These are phyloP conservation scores for Dicrostonyx torquatus DNA, from an alignment of 2,797 vertebrate genomes.

Conservation along the genomic window DNA sequence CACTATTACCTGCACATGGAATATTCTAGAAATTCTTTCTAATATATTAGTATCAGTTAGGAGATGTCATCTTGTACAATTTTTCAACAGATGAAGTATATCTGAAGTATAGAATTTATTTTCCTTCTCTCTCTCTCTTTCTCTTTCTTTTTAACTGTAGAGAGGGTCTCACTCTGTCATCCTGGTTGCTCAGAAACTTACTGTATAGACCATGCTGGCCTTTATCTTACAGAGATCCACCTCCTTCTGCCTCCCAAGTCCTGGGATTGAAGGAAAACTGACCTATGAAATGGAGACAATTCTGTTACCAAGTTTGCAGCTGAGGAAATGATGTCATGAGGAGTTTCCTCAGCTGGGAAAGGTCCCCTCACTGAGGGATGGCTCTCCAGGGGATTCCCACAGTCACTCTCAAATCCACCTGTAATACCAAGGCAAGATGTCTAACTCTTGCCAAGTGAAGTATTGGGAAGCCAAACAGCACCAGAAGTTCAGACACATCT, in stretches of 20 bases:
- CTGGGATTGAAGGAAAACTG: not conserved
- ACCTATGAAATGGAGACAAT: not conserved
- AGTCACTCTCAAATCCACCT: not conserved
- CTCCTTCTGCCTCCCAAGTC: not conserved
- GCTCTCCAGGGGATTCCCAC: not conserved
- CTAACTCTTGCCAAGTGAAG: not conserved
- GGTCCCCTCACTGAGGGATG: not conserved
- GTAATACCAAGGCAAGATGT: not conserved
- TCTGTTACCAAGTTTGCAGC: not conserved
- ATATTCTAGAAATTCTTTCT: conserved; percentile 13
- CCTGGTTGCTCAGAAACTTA: too few species aligned
- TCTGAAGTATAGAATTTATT: not conserved
- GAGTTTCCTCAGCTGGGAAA: not conserved
- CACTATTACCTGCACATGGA: not conserved
- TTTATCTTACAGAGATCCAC: not conserved
- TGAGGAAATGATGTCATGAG: not conserved
- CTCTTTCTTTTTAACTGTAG: not conserved
- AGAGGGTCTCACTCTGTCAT: not conserved
- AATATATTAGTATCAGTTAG: not conserved
- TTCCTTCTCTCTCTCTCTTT: too few species aligned
- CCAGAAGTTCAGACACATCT: not conserved
- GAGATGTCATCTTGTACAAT: conserved; percentile 1
- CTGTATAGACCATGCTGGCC: not conserved
- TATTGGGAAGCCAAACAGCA: not conserved
- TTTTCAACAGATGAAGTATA: not conserved